Base-by-base conservation (phyloP, 2,113 vertebrate species). In the Calonectris borealis region DNA sequence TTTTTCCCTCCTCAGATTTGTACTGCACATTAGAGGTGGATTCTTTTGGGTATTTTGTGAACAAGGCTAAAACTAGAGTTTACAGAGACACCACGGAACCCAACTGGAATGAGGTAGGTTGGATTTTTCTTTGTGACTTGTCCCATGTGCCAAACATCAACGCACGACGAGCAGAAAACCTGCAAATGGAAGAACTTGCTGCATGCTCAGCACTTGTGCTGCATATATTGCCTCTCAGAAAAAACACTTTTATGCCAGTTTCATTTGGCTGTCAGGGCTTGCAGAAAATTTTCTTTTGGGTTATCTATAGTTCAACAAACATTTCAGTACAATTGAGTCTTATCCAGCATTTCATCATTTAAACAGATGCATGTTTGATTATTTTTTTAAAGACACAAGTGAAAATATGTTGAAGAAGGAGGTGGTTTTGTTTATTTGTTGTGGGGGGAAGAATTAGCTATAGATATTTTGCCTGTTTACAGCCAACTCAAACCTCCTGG, bases 11-110 rank as follows among this genome's bases (percentile, higher is more conserved):
- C 15, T 9, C 97, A 99, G 99, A 99, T 96, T 97, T 99, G 58
- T 99, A 99, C 97, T 99, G 99, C 96, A 99, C 99, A 0, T 97
- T 99, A 83, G 99, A 99, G 96, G 99, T 99, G 96, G 99, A 99
- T 94, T 99, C 99, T 57, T 99, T 99, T 13, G 99, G 99, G 21
- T 99, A 99, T 97, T 99, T 99, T 40, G 99, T 99, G 97, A 99
- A 99, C 97, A 99, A 99, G 97, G 99, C 99, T 46, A 99, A 99
- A 97, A 99, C 99, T 0, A 98, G 99, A 2, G 99, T 99, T 76
- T 99, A 99, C 97, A 98, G 99, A 94, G 99, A 99, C 96, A 99
- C 99, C 0, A 98, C 98, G 0, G 99, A 99, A 94, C 99, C 99
- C 66, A 99, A 98, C 97, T 99, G 99, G 99, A 99, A 99, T 0